Base-by-base conservation (phyloP, 1,140 invertebrate species). In the Drosophila novamexicana region DNA sequence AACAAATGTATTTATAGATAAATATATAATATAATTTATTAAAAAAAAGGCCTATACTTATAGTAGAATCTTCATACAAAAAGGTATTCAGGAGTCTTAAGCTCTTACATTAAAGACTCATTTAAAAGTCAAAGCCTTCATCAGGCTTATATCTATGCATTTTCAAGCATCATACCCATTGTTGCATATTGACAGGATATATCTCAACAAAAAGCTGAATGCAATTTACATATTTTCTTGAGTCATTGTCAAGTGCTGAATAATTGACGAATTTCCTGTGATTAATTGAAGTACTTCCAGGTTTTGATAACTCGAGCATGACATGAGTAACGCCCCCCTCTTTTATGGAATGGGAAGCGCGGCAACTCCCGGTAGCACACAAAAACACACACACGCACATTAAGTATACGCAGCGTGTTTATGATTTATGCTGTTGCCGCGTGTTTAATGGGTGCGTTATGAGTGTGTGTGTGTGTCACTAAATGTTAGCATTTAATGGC, bases 211-310 rank as follows among this genome's bases (percentile, higher is more conserved):
- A 29, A 63, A 29, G 9, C 14, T n/a, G 29, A 54, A 40, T 53
- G 50, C 34, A 47, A 53, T 67, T 67, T 64, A 16, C 68, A 56
- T 71, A 36, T 70, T 75, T 63, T 53, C 42, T 62, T 58, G 63
- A 32, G 50, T 42, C 59, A 72, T 79, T 86, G 62, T 57, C 82
- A 79, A 82, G 69, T 54, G 57, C 57, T 74, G 78, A 82, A 85
- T 85, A 88, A 85, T 88, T 85, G 69, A 85, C 66, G 50, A 70
- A 44, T 56, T 88, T 74, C 54, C 77, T 57, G 66, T 82, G 82
- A 86, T 88, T 88, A 88, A 86, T 88, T 81, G 66, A 88, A 77
- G 72, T 77, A 80, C 72, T 80, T 79, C 77, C 50, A 40, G 65
- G 49, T 68, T 40, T 53, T 65, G 63, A 69, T 84, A 76, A 67